Evolutionary conservation across 1,140 invertebrate species (phyloP), one percentile per base, ranked within the genome.

Genomic region (Scaptodrosophila lebanonensis): DNA sequence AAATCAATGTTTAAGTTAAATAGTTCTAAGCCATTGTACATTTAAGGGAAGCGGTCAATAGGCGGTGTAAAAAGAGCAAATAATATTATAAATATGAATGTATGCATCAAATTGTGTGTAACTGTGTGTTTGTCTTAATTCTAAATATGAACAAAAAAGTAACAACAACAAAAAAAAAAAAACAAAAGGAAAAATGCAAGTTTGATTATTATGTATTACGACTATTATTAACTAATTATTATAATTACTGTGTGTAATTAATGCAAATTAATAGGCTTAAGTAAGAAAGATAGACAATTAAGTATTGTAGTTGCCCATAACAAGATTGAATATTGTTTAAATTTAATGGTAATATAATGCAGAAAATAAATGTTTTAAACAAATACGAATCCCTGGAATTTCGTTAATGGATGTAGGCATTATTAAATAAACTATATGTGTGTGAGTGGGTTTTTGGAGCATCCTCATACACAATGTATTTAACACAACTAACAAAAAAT

Each of bases 1-100:
- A 82, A 82, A 82, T 82, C 76, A 75, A 82, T 82, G 69, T 82
- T 75, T 82, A 82, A 82, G 75, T 82, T 82, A 82, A 82, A 82
- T 82, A 82, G 75, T 82, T 82, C 70, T 82, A 82, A 82, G 75
- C 3, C 8, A 13, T 33, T 33, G 32, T 25, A 25, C 3, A 33
- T 33, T 33, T 33, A 33, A 33, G 32, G 6, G 22, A 3, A 25
- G n/a, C n/a, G 8, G 22, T 25, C 22, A 8, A 4, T 4, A 25
- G 22, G 8, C 22, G 22, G 22, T 4, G 2, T 33, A 8, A 33
- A 33, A n/a, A 33, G 8, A 33, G 32, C 3, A 33, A n/a, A 3
- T n/a, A n/a, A n/a, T n/a, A n/a, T n/a, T n/a, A n/a, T n/a, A n/a
- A n/a, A n/a, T n/a, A n/a, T n/a, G n/a, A n/a, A n/a, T n/a, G n/a